Evolutionary conservation across 2,113 vertebrate genomes (phyloP), one percentile per base, ranked within the genome.

Genomic region (Ammodramus savannarum): DNA sequence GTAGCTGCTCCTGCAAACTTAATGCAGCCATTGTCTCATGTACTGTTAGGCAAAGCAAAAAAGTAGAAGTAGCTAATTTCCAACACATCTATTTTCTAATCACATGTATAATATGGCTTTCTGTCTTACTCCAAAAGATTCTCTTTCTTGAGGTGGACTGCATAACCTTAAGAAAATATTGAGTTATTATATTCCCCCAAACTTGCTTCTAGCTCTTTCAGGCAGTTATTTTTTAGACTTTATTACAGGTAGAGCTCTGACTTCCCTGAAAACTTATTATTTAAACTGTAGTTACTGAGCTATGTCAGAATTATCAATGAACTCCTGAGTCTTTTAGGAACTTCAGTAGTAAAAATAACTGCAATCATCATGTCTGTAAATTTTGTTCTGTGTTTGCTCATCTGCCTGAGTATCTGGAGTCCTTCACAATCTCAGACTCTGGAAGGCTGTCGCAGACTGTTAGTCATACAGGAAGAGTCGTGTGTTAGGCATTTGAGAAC

Each of bases 401-500:
- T 72, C 22, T 57, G 16, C 21, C 27, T 29, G 10, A 12, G 10
- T 41, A 10, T 63, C 25, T 71, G 10, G 62, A 55, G 48, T 63
- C 43, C n/a, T 87, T 79, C 20, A 32, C 29, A 48, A 12, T 23
- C 26, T 69, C n/a, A 18, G 31, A 15, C 29, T 54, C 16, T 75
- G 66, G 29, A 67, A 76, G 44, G 22, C 39, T 66, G 5, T 36
- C 61, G 39, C 75, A 68, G 26, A 23, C 61, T 55, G 5, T 18
- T 85, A 66, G 10, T 19, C 0, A 0, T 83, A 27, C 16, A 49
- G 36, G n/a, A 58, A 13, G 27, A 73, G 21, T 62, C 7, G 8
- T 9, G 11, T 11, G 1, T 68, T 61, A 23, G 5, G 4, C 26
- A 23, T 1, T 0, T 39, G 27, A 52, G 58, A 41, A 41, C 25